Conservation (phyloP, 2,888 invertebrate genomes). For the Spodoptera littoralis region DNA sequence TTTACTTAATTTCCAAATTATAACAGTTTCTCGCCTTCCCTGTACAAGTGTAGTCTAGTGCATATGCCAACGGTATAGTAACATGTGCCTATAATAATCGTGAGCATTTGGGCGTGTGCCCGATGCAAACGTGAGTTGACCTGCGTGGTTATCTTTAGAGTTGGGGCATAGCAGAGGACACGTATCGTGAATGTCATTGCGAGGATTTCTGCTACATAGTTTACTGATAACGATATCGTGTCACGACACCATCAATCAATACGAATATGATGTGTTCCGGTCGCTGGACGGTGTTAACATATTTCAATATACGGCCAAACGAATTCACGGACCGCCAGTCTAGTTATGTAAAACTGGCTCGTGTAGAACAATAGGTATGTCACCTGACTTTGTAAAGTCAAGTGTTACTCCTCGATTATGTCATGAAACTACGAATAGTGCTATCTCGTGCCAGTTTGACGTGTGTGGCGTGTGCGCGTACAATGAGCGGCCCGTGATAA, state of each 20-base stretch:
- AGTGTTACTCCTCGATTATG: conserved; percentile 29
- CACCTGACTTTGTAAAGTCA: conserved; percentile 49
- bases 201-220: conserved; percentile 60
- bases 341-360: conserved; percentile 41
- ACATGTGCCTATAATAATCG: conserved; percentile 45
- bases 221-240: conserved; percentile 58
- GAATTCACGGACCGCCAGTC: conserved; percentile 8
- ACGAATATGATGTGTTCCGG: conserved; percentile 6
- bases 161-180: conserved; percentile 74
- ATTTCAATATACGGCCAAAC: conserved; percentile 1
- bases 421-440: conserved; percentile 19
- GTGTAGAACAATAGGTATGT: conserved; percentile 44
- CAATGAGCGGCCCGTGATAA: conserved; percentile 37
- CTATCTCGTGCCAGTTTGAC: conserved; percentile 24
- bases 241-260: conserved; percentile 24
- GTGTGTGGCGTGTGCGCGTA: conserved; percentile 20
- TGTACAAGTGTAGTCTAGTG: not conserved
- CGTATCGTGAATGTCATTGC: conserved; percentile 73
- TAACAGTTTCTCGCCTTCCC: conserved; percentile 6
- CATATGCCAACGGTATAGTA: conserved; percentile 13
- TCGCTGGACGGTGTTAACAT: conserved; percentile 10
- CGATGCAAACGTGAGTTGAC: conserved; percentile 66
- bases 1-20: conserved; percentile 27
- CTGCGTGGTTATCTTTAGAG: conserved; percentile 81
- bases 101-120: conserved; percentile 78